Percentiles rank a stretch among this genome's conserved stretches.
These are phyloP conservation scores for Drosophila cognata DNA, from an alignment of 2,888 invertebrate genomes.

Conservation along the genomic window DNA sequence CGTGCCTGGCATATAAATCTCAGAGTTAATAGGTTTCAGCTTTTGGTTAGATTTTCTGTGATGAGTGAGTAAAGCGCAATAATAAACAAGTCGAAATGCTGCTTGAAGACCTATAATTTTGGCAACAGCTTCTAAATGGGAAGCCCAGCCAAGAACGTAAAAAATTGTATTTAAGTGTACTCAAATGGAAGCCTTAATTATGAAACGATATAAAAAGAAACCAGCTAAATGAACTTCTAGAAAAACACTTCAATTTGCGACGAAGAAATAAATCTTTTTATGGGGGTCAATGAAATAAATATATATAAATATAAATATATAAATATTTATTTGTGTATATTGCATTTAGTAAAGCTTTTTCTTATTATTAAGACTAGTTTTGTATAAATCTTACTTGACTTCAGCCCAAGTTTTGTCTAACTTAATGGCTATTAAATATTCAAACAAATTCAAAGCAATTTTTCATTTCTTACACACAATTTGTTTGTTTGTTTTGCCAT, in stretches of 20 bases:
- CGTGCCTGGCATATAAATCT: slow-evolving; percentile 46
- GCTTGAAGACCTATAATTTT: slow-evolving; percentile 1
- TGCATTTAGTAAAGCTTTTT: not conserved
- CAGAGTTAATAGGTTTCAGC: slow-evolving; percentile 4
- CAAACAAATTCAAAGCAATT: slow-evolving; percentile 17
- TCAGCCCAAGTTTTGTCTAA: not conserved
- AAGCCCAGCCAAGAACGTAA: not conserved
- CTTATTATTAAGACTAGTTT: not conserved
- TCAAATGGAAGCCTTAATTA: not conserved
- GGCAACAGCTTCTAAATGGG: not conserved
- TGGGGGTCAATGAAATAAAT: not conserved
- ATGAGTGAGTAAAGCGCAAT: not conserved
- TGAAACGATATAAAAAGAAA: not conserved
- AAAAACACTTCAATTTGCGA: not conserved
- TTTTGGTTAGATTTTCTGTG: not conserved
- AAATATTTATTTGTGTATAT: not conserved
- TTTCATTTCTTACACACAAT: slow-evolving; percentile 6
- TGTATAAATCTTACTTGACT: not conserved
- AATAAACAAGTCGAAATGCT: not conserved
- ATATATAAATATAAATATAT: not conserved
- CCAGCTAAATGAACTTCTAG: not conserved
- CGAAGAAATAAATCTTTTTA: not conserved
- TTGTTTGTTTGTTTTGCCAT: slow-evolving; percentile 18
- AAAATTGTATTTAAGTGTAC: not conserved
- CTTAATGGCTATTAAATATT: slow-evolving; percentile 10